Evolutionary conservation across 2,797 vertebrate genomes (phyloP).

Genomic region (Megaceryle alcyon): DNA sequence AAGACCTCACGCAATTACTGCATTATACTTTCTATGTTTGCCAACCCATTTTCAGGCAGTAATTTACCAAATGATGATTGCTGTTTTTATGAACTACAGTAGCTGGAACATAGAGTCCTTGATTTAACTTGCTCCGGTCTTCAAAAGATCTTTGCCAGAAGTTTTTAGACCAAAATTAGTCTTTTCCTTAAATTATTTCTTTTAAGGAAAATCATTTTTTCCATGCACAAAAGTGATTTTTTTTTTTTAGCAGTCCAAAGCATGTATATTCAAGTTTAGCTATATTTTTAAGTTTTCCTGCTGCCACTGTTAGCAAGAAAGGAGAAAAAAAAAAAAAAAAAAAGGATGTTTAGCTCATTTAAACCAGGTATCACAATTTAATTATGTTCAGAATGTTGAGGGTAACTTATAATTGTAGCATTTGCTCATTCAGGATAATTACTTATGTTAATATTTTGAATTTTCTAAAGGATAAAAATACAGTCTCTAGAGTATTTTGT

Average conservation of each 20-base stretch:
- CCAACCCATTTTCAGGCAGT: slow-evolving; percentile 15
- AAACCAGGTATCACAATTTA: background rate
- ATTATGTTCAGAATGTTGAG: background rate
- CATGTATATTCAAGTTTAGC: background rate
- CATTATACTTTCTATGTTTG: background rate
- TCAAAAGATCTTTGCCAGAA: background rate
- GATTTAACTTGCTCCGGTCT: background rate
- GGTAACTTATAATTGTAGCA: background rate
- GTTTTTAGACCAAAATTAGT: background rate
- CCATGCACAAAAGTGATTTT: background rate
- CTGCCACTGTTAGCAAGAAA: background rate
- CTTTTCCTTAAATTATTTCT: background rate
- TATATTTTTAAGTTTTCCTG: background rate
- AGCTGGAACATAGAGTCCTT: background rate
- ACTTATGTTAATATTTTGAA: background rate
- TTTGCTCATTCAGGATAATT: slow-evolving; percentile 15
- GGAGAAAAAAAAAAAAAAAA: background rate
- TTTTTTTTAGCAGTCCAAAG: background rate
- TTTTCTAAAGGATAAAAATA: background rate
- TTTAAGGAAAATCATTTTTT: background rate
- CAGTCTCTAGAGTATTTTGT: background rate
- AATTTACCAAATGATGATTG: slow-evolving; percentile 51
- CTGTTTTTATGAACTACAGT: slow-evolving; percentile 11
- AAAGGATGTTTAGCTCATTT: background rate
- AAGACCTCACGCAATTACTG: background rate